Conservation (phyloP, 2,888 invertebrate genomes). For the Polyommatus icarus region DNA sequence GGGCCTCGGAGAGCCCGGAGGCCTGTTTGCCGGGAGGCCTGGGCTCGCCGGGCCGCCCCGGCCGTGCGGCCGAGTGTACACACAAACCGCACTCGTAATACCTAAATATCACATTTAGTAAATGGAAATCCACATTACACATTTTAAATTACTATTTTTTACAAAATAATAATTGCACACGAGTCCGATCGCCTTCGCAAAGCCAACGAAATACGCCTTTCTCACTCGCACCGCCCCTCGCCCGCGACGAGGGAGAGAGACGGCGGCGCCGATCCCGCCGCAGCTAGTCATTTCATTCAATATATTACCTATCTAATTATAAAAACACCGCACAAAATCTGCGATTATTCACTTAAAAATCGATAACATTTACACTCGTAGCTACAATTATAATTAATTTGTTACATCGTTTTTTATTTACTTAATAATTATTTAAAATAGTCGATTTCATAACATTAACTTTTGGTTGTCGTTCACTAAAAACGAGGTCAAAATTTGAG, state of each 20-base stretch:
- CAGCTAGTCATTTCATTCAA: conserved; percentile 79
- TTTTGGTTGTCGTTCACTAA: conserved; percentile 80
- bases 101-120: conserved; percentile 82
- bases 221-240: conserved; percentile 51
- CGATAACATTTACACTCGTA: conserved; percentile 80
- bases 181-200: conserved; percentile 69
- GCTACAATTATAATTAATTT: conserved; percentile 80
- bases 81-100: conserved; percentile 76
- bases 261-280: conserved; percentile 63
- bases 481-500: conserved; percentile 71
- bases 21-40: conserved; percentile 48
- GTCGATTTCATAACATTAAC: conserved; percentile 78
- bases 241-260: conserved; percentile 53
- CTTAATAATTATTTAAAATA: conserved; percentile 76
- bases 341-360: conserved; percentile 79
- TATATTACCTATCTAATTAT: conserved; percentile 82
- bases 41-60: conserved; percentile 16
- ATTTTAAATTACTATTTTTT: conserved; percentile 76
- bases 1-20: conserved; percentile 42
- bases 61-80: conserved; percentile 48
- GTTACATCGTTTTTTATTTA: conserved; percentile 75
- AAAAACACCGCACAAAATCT: conserved; percentile 80
- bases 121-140: conserved; percentile 80
- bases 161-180: conserved; percentile 81
- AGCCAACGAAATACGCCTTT: conserved; percentile 51